phyloP scores from a whole-genome alignment of 2,113 vertebrate genomes.

The Leptobrachium leishanense region DNA sequence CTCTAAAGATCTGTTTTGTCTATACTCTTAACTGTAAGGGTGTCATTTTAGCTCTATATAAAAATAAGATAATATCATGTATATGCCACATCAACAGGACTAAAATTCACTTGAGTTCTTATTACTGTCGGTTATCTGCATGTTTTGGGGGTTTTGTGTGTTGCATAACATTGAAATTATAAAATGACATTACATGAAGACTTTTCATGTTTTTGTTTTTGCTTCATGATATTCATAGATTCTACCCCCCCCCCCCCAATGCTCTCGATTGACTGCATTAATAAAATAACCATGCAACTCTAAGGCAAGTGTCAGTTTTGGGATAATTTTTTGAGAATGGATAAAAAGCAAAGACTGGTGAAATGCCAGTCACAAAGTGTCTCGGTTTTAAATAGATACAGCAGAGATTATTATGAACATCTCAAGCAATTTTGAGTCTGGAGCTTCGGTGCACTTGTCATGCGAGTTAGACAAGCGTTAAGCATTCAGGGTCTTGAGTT shows the following conservation, averaged over 20 bases:
- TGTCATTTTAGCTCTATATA: too few species aligned
- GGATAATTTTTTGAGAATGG: slow-evolving; percentile 19
- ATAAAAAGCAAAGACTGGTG: slow-evolving; percentile 4
- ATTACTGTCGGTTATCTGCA: too few species aligned
- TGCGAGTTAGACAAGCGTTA: slow-evolving; percentile 32
- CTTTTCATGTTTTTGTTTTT: too few species aligned
- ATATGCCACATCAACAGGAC: too few species aligned
- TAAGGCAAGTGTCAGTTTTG: slow-evolving; percentile 19
- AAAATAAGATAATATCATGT: too few species aligned
- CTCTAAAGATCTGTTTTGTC: too few species aligned
- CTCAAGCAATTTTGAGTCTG: slow-evolving; percentile 10
- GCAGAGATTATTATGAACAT: slow-evolving; percentile 24
- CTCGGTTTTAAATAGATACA: slow-evolving; percentile 11
- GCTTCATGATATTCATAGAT: too few species aligned
- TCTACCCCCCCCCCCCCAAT: neutral
- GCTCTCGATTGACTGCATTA: neutral
- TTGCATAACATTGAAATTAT: too few species aligned
- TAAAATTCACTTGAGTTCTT: too few species aligned
- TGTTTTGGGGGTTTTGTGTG: too few species aligned
- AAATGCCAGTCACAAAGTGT: slow-evolving; percentile 22
- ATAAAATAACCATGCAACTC: slow-evolving; percentile 28
- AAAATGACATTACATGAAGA: too few species aligned
- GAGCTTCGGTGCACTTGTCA: slow-evolving; percentile 29
- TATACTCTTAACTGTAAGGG: too few species aligned
- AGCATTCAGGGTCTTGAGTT: slow-evolving; percentile 8